These are phyloP conservation scores for Phorcus lineatus DNA, from an alignment of 2,888 invertebrate species.

Conservation along the genomic window DNA sequence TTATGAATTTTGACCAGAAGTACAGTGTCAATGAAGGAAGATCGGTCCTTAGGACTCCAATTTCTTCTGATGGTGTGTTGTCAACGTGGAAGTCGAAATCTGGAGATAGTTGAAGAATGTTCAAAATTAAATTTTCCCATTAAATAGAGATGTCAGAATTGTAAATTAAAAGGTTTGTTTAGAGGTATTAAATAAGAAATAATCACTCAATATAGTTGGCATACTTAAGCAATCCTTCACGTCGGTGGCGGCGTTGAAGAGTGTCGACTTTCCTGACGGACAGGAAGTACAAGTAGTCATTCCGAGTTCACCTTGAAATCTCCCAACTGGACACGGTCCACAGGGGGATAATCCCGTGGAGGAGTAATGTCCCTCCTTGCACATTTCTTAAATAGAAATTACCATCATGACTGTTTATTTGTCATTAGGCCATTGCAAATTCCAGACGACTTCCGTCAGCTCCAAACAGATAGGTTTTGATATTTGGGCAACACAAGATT, in stretches of 20 bases:
- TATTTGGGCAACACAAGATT: too few relatives aligned
- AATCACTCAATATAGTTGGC: too few relatives aligned
- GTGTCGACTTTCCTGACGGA: background rate
- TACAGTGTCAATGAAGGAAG: background rate
- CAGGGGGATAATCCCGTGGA: background rate
- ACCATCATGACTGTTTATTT: too few relatives aligned
- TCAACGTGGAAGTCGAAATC: background rate
- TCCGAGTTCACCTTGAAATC: background rate
- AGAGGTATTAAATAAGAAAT: too few relatives aligned
- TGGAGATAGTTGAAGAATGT: background rate
- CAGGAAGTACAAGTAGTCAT: background rate
- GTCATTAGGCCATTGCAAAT: too few relatives aligned
- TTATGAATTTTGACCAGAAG: background rate
- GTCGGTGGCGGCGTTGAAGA: background rate
- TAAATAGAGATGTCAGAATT: too few relatives aligned
- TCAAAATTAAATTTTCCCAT: too few relatives aligned
- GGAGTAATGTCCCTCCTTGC: background rate
- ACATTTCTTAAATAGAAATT: background rate
- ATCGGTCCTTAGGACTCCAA: background rate
- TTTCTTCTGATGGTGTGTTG: background rate
- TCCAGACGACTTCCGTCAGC: too few relatives aligned
- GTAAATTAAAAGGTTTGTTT: too few relatives aligned
- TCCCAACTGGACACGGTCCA: background rate
- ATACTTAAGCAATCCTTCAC: background rate
- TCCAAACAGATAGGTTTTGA: too few relatives aligned